These are phyloP conservation scores for Gavialis gangeticus DNA, from an alignment of 2,113 vertebrate genomes.

Conservation along the genomic window DNA sequence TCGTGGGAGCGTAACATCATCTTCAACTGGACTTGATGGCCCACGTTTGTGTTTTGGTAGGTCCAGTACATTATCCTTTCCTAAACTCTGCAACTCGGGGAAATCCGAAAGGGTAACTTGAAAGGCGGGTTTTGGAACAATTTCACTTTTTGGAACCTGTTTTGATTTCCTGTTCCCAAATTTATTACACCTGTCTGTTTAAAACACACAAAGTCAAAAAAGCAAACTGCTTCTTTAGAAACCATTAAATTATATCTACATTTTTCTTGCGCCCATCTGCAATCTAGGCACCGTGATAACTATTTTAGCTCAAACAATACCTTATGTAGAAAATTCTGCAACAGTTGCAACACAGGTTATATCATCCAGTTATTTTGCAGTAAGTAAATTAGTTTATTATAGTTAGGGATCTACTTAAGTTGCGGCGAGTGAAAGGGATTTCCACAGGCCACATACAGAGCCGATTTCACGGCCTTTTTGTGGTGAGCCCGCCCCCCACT, in stretches of 20 bases:
- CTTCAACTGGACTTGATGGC: not conserved
- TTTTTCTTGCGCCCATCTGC: not conserved
- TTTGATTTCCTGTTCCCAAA: conserved; percentile 64
- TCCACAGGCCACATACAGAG: too few relatives aligned
- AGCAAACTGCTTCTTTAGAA: not conserved
- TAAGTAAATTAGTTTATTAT: too few relatives aligned
- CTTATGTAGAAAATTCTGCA: not conserved
- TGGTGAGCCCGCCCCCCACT: too few relatives aligned
- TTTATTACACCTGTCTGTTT: conserved; percentile 70
- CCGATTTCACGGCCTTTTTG: too few relatives aligned
- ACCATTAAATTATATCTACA: not conserved
- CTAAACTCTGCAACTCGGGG: conserved; percentile 54
- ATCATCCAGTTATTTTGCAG: too few relatives aligned
- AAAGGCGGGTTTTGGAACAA: conserved; percentile 53
- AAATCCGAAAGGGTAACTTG: conserved; percentile 76
- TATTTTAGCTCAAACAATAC: not conserved
- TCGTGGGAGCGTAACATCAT: not conserved
- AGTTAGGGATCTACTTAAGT: too few relatives aligned
- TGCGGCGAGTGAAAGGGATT: too few relatives aligned
- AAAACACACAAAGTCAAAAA: conserved; percentile 10
- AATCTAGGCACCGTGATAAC: not conserved
- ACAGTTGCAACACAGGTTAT: too few relatives aligned
- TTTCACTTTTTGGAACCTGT: conserved; percentile 36
- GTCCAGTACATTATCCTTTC: not conserved
- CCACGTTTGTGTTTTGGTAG: conserved; percentile 39